Evolutionary conservation across 2,113 vertebrate species (phyloP), one percentile per base, ranked within the genome.

Genomic region (Glaucomys volans): DNA sequence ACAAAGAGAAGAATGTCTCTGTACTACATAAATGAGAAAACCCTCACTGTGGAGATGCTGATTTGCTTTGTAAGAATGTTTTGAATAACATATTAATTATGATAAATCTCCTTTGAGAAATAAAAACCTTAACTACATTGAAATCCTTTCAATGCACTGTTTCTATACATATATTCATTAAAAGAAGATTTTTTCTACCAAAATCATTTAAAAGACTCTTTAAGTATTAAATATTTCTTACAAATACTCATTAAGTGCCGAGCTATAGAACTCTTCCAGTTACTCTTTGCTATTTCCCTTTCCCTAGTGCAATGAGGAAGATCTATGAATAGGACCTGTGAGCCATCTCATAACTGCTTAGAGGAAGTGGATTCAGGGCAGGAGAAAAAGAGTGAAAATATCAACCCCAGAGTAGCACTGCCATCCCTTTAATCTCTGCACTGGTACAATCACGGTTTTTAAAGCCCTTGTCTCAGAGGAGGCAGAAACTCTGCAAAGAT

Each of bases 171-270:
- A 40, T 40, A 32, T 17, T 76, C 26, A 83, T 92, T 96, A 80
- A 91, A 93, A 42, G 35, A 92, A 87, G 20, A 89, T 44, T 88
- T 67, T 92, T 94, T 81, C 80, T 28, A 35, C 30, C 32, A 66
- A 87, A 93, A 37, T 62, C 85, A 82, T 66, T 92, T 96, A 67
- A 89, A 97, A 94, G 16, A 35, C 35, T 82, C 50, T 95, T 96
- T 77, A 95, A 87, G 57, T 92, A 86, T 71, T 96, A 96, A 92
- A 92, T 87, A 94, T 95, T 93, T 95, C 35, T 42, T 94, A 84
- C 0, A 97, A 69, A 40, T 35, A 10, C 10, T 97, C 59, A 77
- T 94, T 95, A 94, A 93, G 22, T 77, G 30, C 59, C 91, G 81
- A 88, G 40, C 59, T 88, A 16, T 93, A 32, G 67, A 47, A 75